Base-by-base conservation (phyloP, 1,140 invertebrate genomes). In the Hormaphis cornu region DNA sequence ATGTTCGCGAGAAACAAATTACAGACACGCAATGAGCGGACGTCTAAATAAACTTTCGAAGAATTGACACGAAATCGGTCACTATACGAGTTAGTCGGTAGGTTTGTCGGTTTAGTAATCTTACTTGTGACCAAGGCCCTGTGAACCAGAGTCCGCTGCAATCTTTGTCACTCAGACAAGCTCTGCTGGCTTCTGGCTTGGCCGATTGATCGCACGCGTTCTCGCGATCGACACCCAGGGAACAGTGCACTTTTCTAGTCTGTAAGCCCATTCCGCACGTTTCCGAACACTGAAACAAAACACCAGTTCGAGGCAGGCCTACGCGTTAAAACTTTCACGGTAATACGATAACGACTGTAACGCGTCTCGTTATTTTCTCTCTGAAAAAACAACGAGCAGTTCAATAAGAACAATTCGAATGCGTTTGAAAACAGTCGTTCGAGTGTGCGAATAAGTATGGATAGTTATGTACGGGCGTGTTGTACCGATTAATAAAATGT, bases 191-290 rank as follows among this genome's bases (percentile, higher is more conserved):
- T 35, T 76, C 74, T 1, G 85, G 84, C 30, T 80, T 80, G 16
- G 79, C 75, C 18, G 76, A 76, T 3, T 78, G 73, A 26, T 81
- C 78, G 74, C 86, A 87, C 3, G 69, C 72, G 20, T 46, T 72
- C 18, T 76, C 74, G 16, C 69, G 66, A 5, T 79, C 80, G 6
- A 77, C 70, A 0, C 79, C 78, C 5, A 82, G 81, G 2, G 83
- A 81, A 72, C 86, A 88, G 16, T 83, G 79, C 4, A 87, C 84
- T 20, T 83, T 81, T 10, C 86, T 78, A 18, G 82, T 83, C 75
- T 87, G 85, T 1, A 83, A 76, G 1, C 86, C 86, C 30, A 82
- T 81, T 0, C 86, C 85, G 73, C 86, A 88, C 74, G 79, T 81
- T 20, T 80, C 81, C 5, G 81, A 80, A 72, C 82, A 83, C 82